Conservation (phyloP, 2,113 vertebrate genomes). For the Mastomys coucha region DNA sequence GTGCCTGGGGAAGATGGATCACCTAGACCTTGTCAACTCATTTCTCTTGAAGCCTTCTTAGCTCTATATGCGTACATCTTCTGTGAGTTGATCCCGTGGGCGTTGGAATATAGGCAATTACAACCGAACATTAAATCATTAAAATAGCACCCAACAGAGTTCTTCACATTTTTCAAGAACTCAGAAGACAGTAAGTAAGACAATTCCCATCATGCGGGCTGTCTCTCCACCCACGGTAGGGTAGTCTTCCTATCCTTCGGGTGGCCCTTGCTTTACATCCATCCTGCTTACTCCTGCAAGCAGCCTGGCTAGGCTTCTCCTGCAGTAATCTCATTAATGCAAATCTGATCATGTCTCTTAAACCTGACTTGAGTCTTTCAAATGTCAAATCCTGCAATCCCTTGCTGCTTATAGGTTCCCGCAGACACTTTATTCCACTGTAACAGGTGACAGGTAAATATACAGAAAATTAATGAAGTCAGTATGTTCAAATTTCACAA, state of each 20-base stretch:
- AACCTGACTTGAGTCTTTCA: conserved; percentile 33
- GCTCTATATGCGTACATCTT: neutral
- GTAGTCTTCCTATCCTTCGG: neutral
- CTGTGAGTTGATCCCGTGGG: neutral
- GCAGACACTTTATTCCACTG: conserved; percentile 13
- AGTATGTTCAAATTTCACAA: neutral
- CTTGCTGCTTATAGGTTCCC: neutral
- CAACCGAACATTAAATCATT: neutral
- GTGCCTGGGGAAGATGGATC: neutral
- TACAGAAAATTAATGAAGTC: neutral
- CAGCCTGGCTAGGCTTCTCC: neutral
- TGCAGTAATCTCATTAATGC: conserved; percentile 57
- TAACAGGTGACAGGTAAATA: neutral
- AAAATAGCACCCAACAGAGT: neutral
- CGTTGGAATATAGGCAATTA: neutral
- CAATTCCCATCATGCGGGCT: neutral
- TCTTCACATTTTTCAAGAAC: conserved; percentile 4
- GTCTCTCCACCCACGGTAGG: neutral
- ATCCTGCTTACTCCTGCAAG: conserved; percentile 1
- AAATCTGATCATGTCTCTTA: conserved; percentile 55
- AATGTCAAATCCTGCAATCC: conserved; percentile 6
- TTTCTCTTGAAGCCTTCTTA: neutral
- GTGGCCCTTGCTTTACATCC: neutral
- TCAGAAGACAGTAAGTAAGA: too few species aligned
- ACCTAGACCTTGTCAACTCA: neutral